These are phyloP conservation scores for Alethe castanea DNA, from an alignment of 2,113 vertebrate genomes.

Conservation along the genomic window DNA sequence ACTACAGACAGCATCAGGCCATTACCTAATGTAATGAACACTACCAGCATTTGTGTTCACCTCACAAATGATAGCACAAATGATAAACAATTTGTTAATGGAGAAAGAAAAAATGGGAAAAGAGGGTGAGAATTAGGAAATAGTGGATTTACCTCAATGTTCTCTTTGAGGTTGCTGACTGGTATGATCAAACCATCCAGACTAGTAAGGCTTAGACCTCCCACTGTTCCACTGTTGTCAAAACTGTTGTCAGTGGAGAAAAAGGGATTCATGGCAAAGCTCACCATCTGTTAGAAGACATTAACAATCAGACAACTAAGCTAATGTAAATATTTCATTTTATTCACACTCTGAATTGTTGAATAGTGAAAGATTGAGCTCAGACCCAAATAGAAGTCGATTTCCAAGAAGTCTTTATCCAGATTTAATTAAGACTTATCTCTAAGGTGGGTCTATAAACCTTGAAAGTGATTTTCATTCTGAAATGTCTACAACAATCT, in stretches of 20 bases:
- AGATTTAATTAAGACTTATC: neutral
- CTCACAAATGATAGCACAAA: neutral
- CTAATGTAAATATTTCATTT: neutral
- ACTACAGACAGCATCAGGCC: neutral
- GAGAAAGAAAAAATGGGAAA: neutral
- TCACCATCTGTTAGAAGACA: conserved; percentile 84
- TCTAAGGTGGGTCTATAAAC: neutral
- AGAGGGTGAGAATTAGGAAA: neutral
- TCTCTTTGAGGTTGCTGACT: conserved; percentile 79
- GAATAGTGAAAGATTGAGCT: neutral
- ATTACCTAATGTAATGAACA: neutral
- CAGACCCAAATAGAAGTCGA: neutral
- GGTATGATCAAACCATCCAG: conserved; percentile 77
- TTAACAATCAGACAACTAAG: neutral
- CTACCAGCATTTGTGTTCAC: neutral
- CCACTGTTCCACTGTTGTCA: conserved; percentile 81
- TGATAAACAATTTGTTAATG: neutral
- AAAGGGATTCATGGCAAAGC: conserved; percentile 86
- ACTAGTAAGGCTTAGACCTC: conserved; percentile 81
- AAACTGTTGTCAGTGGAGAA: conserved; percentile 65
- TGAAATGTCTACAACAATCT: neutral
- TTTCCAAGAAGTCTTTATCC: neutral
- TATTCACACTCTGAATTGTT: neutral
- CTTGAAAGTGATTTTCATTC: neutral
- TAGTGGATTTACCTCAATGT: conserved; percentile 81